Percentiles rank a stretch among this genome's conserved stretches.
phyloP scores from a whole-genome alignment of 2,113 vertebrate genomes.

The Neomonachus schauinslandi region DNA sequence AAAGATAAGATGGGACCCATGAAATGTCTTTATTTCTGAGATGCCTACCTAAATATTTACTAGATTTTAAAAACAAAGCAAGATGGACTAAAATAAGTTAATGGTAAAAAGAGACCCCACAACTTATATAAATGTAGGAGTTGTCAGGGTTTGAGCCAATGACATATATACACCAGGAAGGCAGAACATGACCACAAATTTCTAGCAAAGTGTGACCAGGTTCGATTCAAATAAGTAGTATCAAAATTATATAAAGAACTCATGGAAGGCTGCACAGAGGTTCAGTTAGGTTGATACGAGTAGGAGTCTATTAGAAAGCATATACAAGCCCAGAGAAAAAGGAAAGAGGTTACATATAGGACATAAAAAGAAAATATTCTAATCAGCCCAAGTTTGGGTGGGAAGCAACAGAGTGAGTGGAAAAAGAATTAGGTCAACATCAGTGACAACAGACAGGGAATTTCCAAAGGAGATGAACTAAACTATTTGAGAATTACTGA shows the following conservation, averaged over 20 bases:
- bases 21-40: constrained; percentile 53
- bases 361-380: background rate
- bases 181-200: background rate
- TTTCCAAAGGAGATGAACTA: background rate
- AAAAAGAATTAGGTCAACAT: background rate
- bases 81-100: background rate
- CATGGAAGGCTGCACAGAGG: background rate
- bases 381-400: background rate
- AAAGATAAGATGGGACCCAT: background rate
- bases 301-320: background rate
- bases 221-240: background rate
- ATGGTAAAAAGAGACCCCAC: background rate
- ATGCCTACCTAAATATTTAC: background rate
- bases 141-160: background rate
- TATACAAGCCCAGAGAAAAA: background rate
- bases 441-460: background rate
- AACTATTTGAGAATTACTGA: background rate
- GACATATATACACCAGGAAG: background rate
- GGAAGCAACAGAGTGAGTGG: background rate
- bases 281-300: background rate
- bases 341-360: background rate
- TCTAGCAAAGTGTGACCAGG: background rate
- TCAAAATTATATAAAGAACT: background rate
- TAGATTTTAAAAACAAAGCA: constrained; percentile 7
- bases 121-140: background rate